phyloP scores from a whole-genome alignment of 2,797 vertebrate genomes.

The Sphenopsis melanotis region DNA sequence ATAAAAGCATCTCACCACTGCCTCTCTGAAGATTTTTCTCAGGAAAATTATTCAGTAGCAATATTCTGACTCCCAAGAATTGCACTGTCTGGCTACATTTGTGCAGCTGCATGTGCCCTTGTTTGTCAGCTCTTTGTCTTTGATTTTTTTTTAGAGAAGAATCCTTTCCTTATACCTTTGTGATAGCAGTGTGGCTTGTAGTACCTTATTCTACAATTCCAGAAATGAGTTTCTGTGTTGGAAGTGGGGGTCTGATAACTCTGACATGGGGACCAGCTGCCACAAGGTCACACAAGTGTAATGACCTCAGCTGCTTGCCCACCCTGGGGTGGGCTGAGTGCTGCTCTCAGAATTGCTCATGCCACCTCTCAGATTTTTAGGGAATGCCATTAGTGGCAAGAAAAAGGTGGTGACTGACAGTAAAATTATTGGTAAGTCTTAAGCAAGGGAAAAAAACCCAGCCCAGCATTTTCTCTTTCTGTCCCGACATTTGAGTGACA shows the following conservation, averaged over 20 bases:
- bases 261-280: not conserved
- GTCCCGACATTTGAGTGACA: conserved; percentile 10
- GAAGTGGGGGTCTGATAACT: not conserved
- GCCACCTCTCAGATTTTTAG: not conserved
- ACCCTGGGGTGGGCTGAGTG: not conserved
- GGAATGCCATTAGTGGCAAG: not conserved
- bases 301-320: not conserved
- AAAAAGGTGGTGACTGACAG: not conserved
- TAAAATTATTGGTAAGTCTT: not conserved
- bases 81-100: not conserved
- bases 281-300: not conserved
- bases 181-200: not conserved
- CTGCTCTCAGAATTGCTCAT: not conserved
- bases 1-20: not conserved
- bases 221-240: not conserved
- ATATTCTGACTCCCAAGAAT: not conserved
- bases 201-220: not conserved
- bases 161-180: not conserved
- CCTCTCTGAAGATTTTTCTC: conserved; percentile 19
- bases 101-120: not conserved
- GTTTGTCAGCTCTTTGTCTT: conserved; percentile 2
- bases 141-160: not conserved
- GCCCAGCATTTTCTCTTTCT: not conserved
- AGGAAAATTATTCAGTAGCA: not conserved
- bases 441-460: not conserved